Evolutionary conservation across 2,113 vertebrate genomes (phyloP).

Genomic region (Calyptommatus sinebrachiatus): DNA sequence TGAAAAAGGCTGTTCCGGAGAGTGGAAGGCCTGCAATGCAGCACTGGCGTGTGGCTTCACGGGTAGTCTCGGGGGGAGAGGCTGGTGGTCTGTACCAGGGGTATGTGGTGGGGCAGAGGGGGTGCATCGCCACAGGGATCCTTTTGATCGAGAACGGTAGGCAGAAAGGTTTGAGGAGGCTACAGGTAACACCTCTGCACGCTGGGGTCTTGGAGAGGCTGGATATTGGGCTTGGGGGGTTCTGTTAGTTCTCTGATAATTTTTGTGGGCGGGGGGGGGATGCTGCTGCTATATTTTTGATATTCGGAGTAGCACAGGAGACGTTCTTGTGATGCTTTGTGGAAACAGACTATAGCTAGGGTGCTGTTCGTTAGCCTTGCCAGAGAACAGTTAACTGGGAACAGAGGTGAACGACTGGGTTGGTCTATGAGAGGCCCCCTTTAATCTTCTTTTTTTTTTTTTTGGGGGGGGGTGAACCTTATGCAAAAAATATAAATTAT

Average conservation of each 20-base stretch:
- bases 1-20: not conserved
- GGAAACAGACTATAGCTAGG: not conserved
- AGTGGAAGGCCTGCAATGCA: conserved; percentile 7
- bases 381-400: not conserved
- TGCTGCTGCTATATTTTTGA: not conserved
- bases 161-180: not conserved
- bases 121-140: not conserved
- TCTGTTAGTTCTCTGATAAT: not conserved
- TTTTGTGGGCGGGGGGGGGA: not conserved
- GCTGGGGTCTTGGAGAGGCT: not conserved
- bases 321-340: not conserved
- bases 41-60: not conserved
- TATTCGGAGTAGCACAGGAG: not conserved
- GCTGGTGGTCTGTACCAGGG: not conserved
- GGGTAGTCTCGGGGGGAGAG: no score
- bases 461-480: not conserved
- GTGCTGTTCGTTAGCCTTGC: not conserved
- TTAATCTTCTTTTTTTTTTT: not conserved
- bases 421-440: not conserved
- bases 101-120: not conserved
- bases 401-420: not conserved
- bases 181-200: not conserved
- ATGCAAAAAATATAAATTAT: not conserved
- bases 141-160: not conserved
- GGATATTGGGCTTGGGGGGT: not conserved